Conservation (phyloP, 2,888 invertebrate species). For the Uloborus plumipes region DNA sequence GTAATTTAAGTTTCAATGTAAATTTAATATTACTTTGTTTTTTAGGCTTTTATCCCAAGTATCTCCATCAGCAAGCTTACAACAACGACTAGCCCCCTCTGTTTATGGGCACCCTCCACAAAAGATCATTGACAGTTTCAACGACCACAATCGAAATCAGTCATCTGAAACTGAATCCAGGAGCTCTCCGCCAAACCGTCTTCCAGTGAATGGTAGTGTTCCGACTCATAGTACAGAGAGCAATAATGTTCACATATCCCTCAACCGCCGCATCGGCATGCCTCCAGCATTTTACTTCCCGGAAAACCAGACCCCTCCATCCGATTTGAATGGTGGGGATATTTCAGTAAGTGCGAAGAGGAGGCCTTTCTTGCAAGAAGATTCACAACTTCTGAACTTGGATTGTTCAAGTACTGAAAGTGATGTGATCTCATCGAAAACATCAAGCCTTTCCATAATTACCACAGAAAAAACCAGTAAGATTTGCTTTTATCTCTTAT, state of each 20-base stretch:
- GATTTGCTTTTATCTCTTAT: not conserved
- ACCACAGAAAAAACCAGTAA: slow-evolving; percentile 55
- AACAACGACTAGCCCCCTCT: slow-evolving; percentile 40
- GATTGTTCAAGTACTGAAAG: slow-evolving; percentile 43
- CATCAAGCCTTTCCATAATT: slow-evolving; percentile 11
- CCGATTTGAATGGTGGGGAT: slow-evolving; percentile 63
- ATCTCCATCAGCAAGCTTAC: slow-evolving; percentile 33
- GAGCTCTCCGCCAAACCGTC: slow-evolving; percentile 27
- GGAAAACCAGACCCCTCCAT: slow-evolving; percentile 68
- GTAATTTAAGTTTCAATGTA: too few species aligned
- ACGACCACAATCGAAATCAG: not conserved
- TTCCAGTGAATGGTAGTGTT: slow-evolving; percentile 29
- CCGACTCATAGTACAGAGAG: slow-evolving; percentile 10
- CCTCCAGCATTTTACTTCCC: slow-evolving; percentile 86
- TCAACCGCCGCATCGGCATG: slow-evolving; percentile 84
- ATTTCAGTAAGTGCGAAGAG: slow-evolving; percentile 11
- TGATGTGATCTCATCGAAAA: slow-evolving; percentile 44
- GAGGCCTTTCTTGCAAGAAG: slow-evolving; percentile 37
- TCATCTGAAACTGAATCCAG: slow-evolving; percentile 16
- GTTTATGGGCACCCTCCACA: slow-evolving; percentile 37
- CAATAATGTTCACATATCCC: slow-evolving; percentile 76
- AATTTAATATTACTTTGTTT: not conserved
- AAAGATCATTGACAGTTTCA: slow-evolving; percentile 12
- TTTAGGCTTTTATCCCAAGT: slow-evolving; percentile 32
- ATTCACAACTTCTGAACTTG: slow-evolving; percentile 35